A percentile compares a stretch with the other conserved stretches of the same genome.
These are phyloP conservation scores for Dione juno DNA, from an alignment of 2,888 invertebrate genomes.

Conservation along the genomic window DNA sequence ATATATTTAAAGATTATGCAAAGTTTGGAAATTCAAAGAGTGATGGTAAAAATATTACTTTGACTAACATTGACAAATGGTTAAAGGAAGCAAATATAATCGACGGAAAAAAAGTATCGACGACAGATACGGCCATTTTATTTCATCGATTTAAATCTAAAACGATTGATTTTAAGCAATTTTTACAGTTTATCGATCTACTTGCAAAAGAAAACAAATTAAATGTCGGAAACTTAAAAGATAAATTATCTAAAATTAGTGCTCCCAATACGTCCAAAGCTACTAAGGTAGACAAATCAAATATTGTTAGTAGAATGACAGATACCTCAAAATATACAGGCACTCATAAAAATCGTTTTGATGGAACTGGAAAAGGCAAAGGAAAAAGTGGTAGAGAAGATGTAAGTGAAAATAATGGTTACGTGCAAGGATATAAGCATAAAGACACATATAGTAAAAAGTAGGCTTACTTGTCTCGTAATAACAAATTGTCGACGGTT, in stretches of 20 bases:
- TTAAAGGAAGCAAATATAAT: slow-evolving; percentile 88
- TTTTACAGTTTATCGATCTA: slow-evolving; percentile 84
- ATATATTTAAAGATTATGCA: slow-evolving; percentile 84
- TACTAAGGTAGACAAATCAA: slow-evolving; percentile 58
- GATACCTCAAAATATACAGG: slow-evolving; percentile 87
- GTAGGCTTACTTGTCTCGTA: slow-evolving; percentile 95
- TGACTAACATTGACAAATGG: slow-evolving; percentile 89
- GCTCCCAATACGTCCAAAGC: slow-evolving; percentile 77
- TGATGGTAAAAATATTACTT: slow-evolving; percentile 86
- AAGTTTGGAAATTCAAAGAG: slow-evolving; percentile 87
- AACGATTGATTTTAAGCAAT: slow-evolving; percentile 63
- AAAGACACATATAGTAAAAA: slow-evolving; percentile 80
- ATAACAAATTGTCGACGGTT: slow-evolving; percentile 95
- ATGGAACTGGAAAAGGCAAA: slow-evolving; percentile 86
- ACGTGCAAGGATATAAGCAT: slow-evolving; percentile 86
- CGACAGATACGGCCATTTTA: slow-evolving; percentile 88
- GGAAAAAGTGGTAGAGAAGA: slow-evolving; percentile 86
- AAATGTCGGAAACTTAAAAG: slow-evolving; percentile 83
- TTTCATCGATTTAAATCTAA: slow-evolving; percentile 86
- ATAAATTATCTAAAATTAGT: slow-evolving; percentile 84
- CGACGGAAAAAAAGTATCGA: slow-evolving; percentile 85
- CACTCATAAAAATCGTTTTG: slow-evolving; percentile 87
- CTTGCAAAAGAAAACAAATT: slow-evolving; percentile 86
- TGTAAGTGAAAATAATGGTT: slow-evolving; percentile 79
- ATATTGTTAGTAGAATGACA: slow-evolving; percentile 84